Evolutionary conservation across 2,113 vertebrate genomes (phyloP).

Genomic region (Chaetops frenatus): DNA sequence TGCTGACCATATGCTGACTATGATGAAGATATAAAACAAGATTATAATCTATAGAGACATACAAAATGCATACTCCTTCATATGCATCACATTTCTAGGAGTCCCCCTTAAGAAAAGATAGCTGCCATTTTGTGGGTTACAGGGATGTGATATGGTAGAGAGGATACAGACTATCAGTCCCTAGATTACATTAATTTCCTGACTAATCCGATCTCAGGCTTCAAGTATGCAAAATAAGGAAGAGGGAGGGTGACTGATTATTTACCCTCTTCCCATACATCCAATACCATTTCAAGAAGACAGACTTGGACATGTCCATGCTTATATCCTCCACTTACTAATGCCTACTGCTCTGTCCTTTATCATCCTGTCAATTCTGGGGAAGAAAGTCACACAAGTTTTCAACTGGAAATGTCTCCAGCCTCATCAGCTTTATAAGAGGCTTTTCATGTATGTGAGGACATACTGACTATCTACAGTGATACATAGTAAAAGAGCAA

Average conservation of each 20-base stretch:
- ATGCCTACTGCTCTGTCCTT: neutral
- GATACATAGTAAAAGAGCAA: neutral
- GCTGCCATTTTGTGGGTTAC: neutral
- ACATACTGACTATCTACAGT: neutral
- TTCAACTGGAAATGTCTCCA: neutral
- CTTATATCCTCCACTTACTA: neutral
- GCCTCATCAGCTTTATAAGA: neutral
- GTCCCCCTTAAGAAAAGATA: neutral
- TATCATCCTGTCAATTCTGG: neutral
- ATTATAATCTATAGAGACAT: neutral
- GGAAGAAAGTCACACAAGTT: neutral
- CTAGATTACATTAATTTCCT: neutral
- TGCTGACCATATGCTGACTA: neutral
- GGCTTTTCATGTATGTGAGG: neutral
- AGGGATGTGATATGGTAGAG: neutral
- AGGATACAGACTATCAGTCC: neutral
- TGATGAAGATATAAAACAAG: neutral
- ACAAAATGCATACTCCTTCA: neutral
- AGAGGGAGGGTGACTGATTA: neutral
- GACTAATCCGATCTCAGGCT: neutral
- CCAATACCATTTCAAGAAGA: neutral
- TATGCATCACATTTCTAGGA: neutral
- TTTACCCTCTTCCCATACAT: neutral
- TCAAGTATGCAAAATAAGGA: neutral
- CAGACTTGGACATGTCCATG: neutral